Conservation (phyloP, 2,797 vertebrate species). For the Silurus aristotelis region DNA sequence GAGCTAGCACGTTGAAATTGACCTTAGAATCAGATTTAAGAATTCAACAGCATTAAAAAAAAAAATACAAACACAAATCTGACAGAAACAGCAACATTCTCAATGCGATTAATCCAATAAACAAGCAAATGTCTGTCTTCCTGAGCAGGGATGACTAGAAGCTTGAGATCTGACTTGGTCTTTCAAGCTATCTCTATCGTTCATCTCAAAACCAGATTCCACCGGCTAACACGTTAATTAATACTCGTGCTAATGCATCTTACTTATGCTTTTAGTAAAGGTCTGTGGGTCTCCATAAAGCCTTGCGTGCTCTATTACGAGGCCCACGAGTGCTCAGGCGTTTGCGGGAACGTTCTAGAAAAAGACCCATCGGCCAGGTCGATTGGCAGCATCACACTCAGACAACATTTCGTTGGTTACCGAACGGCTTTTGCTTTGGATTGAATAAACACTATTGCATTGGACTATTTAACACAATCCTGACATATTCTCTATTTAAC, state of each 20-base stretch:
- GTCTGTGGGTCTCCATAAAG: slow-evolving; percentile 33
- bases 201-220: background rate
- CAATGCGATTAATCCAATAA: background rate
- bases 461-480: background rate
- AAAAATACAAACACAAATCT: background rate
- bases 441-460: background rate
- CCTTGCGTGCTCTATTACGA: slow-evolving; percentile 18
- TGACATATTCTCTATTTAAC: background rate
- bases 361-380: slow-evolving; percentile 5
- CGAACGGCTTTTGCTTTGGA: background rate
- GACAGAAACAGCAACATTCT: background rate
- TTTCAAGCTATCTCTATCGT: background rate
- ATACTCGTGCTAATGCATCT: slow-evolving; percentile 17
- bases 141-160: background rate
- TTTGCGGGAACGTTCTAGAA: slow-evolving; percentile 15
- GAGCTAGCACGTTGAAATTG: background rate
- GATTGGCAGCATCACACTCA: slow-evolving; percentile 76
- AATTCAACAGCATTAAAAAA: background rate
- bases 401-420: slow-evolving; percentile 61
- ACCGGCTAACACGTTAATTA: slow-evolving; percentile 3
- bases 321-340: background rate
- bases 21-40: background rate
- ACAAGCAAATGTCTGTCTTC: background rate
- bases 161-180: background rate
- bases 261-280: slow-evolving; percentile 38